Conservation (phyloP, 37 sponge, comb jelly and placozoan species). For the Chondrilla cf. caribensis region DNA sequence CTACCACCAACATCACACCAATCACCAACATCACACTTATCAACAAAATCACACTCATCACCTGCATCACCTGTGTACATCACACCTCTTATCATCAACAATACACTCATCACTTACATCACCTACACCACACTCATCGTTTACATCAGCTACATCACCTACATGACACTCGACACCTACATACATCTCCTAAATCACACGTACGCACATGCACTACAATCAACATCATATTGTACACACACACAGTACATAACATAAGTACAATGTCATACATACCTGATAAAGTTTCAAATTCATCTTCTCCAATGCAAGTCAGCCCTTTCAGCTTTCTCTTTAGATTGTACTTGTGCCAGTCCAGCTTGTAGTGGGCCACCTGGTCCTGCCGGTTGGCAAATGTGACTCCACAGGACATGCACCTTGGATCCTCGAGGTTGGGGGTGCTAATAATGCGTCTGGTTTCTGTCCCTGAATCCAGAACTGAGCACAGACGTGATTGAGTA, state of each 20-base stretch:
- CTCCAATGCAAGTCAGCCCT: conserved; percentile 45
- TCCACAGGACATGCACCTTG: conserved; percentile 48
- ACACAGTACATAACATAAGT: too few relatives aligned
- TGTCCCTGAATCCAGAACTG: background rate
- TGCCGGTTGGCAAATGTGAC: conserved; percentile 45
- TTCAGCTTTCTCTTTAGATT: conserved; percentile 76
- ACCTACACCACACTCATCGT: too few relatives aligned
- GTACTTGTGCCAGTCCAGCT: conserved; percentile 91
- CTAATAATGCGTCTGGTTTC: too few relatives aligned
- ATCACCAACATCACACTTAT: background rate
- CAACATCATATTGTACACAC: too few relatives aligned
- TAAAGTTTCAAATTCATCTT: conserved; percentile 74
- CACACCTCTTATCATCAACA: background rate
- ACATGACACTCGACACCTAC: too few relatives aligned
- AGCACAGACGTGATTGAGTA: too few relatives aligned
- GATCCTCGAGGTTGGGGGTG: background rate
- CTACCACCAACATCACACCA: too few relatives aligned
- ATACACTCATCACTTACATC: too few relatives aligned
- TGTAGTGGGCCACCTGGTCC: conserved; percentile 83
- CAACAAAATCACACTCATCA: background rate
- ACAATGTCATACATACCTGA: too few relatives aligned
- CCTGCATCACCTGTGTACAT: background rate
- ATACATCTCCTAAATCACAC: too few relatives aligned
- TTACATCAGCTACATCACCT: too few relatives aligned
- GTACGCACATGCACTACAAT: too few relatives aligned